Evolutionary conservation across 1,140 invertebrate species (phyloP), one percentile per base, ranked within the genome.

Genomic region (Caenorhabditis latens): DNA sequence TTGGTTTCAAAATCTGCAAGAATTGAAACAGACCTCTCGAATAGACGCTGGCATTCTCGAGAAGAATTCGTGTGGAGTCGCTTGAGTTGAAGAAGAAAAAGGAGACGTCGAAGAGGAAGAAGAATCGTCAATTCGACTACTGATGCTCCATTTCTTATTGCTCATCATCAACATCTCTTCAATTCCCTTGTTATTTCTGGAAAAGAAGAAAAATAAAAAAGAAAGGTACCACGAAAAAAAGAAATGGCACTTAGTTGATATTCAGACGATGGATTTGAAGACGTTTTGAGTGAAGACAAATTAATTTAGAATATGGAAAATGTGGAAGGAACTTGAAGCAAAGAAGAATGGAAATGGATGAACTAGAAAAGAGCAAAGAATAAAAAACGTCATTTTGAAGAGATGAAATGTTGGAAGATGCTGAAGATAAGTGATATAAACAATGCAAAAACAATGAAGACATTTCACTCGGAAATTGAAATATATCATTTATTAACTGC

Each of bases 101-200:
- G 19, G 11, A 58, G 19, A 19, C n/a, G 55, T 58, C 32, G 32
- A 32, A 32, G 32, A 32, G 32, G 16, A 58, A 19, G 16, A n/a
- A 13, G 14, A 63, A 32, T 32, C 21, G 61, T 24, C 21, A 11
- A 40, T 14, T 32, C 24, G 61, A 63, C 21, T 32, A 32, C 32
- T 32, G 32, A 32, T 32, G 61, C 19, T 58, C 57, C 57, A 58
- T 21, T 58, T 58, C 57, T 58, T 58, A n/a, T 58, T 58, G 57
- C 57, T 58, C 57, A 58, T 58, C 57, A 58, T 58, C 57, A 58
- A 58, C 57, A 58, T 58, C 57, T 21, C 21, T 21, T 58, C 57
- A 58, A 58, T 58, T 58, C n/a, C 57, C 57, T 32, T 32, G 57
- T 58, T 58, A 21, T 58, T n/a, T 58, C 57, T 58, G 16, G 8